phyloP scores from a whole-genome alignment of 2,113 vertebrate species.

The Chaetura pelagica region DNA sequence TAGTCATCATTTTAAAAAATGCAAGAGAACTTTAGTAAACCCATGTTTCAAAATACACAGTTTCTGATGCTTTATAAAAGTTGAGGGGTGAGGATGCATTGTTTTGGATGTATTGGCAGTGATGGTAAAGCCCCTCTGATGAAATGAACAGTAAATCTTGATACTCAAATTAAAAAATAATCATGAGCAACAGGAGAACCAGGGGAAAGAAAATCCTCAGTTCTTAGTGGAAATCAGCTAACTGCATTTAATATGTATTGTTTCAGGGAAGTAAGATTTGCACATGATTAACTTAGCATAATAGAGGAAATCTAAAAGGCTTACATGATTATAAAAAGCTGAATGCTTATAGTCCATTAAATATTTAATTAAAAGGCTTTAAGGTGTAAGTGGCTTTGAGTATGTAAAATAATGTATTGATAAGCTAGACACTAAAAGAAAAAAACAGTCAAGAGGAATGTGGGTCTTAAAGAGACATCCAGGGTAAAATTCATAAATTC shows the following conservation, averaged over 20 bases:
- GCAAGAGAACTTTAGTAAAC: background rate
- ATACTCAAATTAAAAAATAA: background rate
- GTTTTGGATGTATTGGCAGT: background rate
- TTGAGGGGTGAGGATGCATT: rapidly evolving
- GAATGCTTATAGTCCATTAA: background rate
- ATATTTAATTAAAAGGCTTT: background rate
- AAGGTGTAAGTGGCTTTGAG: background rate
- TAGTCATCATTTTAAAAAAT: background rate
- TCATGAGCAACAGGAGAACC: background rate
- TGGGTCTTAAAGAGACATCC: background rate
- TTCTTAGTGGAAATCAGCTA: background rate
- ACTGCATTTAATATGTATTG: background rate
- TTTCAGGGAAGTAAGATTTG: background rate
- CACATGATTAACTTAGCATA: background rate
- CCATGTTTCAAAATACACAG: background rate
- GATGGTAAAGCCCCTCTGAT: background rate
- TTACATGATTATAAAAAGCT: background rate
- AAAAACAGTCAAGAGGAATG: background rate
- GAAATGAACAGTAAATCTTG: background rate
- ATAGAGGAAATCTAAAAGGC: background rate
- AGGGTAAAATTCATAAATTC: background rate
- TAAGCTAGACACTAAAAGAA: background rate
- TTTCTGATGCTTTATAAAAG: background rate
- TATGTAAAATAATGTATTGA: background rate
- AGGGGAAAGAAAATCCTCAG: background rate